These are phyloP conservation scores for Drosophila kepulauana DNA, from an alignment of 1,140 invertebrate species.

Conservation along the genomic window DNA sequence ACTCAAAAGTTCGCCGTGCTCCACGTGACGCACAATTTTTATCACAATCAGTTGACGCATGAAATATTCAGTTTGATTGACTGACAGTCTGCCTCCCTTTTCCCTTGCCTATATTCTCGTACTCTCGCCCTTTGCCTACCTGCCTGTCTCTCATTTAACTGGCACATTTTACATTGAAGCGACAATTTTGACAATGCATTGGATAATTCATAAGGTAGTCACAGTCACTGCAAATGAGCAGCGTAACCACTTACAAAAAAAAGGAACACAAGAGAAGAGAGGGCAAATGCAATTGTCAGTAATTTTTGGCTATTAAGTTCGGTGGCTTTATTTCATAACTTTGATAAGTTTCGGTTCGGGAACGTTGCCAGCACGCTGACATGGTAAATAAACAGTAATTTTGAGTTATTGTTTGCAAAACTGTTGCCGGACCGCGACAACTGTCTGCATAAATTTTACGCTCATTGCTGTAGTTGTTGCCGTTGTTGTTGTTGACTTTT, in stretches of 20 bases:
- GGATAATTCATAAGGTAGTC: slow-evolving; percentile 29
- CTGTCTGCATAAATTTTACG: slow-evolving; percentile 64
- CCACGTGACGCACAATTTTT: slow-evolving; percentile 32
- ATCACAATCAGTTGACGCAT: slow-evolving; percentile 29
- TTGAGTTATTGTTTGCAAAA: slow-evolving; percentile 55
- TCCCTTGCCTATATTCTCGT: neutral
- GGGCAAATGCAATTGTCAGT: neutral
- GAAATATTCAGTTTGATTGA: slow-evolving; percentile 45
- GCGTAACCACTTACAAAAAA: slow-evolving; percentile 1
- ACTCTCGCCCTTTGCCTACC: neutral
- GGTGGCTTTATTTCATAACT: slow-evolving; percentile 7
- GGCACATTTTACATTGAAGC: slow-evolving; percentile 28
- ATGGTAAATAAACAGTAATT: slow-evolving; percentile 48
- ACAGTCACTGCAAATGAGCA: slow-evolving; percentile 23
- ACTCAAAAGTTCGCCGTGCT: slow-evolving; percentile 20
- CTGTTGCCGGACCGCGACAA: slow-evolving; percentile 3
- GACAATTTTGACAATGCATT: slow-evolving; percentile 49
- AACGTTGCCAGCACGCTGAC: slow-evolving; percentile 19
- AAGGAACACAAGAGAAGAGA: neutral
- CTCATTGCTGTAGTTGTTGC: slow-evolving; percentile 18
- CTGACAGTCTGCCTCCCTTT: slow-evolving; percentile 13
- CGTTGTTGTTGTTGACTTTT: slow-evolving; percentile 30
- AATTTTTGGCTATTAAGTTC: slow-evolving; percentile 13
- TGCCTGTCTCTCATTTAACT: slow-evolving; percentile 28
- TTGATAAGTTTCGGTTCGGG: slow-evolving; percentile 36